A percentile compares a stretch with the other conserved stretches of the same genome.
Conservation (phyloP, 2,888 invertebrate species). For the Dolomedes plantarius region DNA sequence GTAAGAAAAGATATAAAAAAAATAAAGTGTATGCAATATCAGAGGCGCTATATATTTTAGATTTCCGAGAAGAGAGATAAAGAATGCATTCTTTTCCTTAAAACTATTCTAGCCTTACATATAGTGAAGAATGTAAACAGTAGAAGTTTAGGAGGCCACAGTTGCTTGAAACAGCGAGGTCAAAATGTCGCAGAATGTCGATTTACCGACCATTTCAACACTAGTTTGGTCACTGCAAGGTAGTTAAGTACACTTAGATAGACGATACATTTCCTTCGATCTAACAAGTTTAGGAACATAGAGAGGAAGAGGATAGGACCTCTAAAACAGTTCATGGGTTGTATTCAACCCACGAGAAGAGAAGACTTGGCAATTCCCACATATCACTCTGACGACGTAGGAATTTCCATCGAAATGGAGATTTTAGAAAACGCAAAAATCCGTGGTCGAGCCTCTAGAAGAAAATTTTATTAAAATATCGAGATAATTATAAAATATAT, state of each 20-base stretch:
- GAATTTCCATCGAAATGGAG: not conserved
- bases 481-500: too few species aligned
- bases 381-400: not conserved
- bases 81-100: too few species aligned
- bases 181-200: not conserved
- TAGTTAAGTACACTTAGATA: not conserved
- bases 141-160: slow-evolving; percentile 5
- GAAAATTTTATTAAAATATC: not conserved
- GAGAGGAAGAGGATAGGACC: not conserved
- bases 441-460: not conserved
- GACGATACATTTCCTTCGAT: not conserved
- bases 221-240: not conserved
- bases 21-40: too few species aligned
- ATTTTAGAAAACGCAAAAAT: not conserved
- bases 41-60: not conserved
- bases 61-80: too few species aligned
- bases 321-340: not conserved
- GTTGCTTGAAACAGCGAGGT: not conserved
- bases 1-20: too few species aligned
- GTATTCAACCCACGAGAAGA: not conserved
- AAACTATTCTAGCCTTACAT: not conserved
- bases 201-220: not conserved
- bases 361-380: not conserved
- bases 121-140: not conserved
- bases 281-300: not conserved